Evolutionary conservation across 23 tunicate genomes (phyloP), one percentile per base, ranked within the genome.

Genomic region (Clavelina lepadiformis): DNA sequence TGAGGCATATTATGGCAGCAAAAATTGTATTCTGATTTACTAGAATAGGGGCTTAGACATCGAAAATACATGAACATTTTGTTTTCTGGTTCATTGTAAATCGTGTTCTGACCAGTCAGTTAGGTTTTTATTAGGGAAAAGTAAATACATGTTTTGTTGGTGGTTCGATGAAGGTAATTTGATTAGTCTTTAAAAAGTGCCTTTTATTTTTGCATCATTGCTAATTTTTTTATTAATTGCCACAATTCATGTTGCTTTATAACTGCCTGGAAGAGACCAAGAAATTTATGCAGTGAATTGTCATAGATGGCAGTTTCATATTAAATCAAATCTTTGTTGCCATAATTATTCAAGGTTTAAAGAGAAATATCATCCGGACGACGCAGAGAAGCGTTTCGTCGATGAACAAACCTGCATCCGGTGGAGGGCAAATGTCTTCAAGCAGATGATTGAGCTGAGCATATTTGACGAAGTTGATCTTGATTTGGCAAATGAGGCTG

Each of bases 311-410:
- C n/a, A n/a, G n/a, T n/a, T n/a, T n/a, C n/a, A n/a, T n/a, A n/a
- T n/a, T n/a, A n/a, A n/a, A n/a, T n/a, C n/a, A n/a, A 15, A 44
- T 44, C 15, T 44, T 44, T 44, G 15, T 11, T 44, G 49, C 49
- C 15, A 15, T 44, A 11, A 15, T 11, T 44, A 44, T 44, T 44
- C 27, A 34, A 91, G 98, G 98, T 94, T 94, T 55, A 82, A 89
- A 50, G 95, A 94, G 46, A 94, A 94, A 49, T 94, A 94, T 64
- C 95, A 94, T 49, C 99, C 99, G 2, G 99, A 94, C 51, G 95
- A 82, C 27, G 61, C 91, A 22, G 76, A 54, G 21, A 82, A 71
- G 57, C 68, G 95, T 5, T 68, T 78, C 46, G 58, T 46, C 1
- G 89, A 86, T 23, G 82, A 86, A 37, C 83, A 69, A 44, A 66